Evolutionary conservation across 2,888 invertebrate species (phyloP).

Genomic region (Prosopocoilus inquinatus): DNA sequence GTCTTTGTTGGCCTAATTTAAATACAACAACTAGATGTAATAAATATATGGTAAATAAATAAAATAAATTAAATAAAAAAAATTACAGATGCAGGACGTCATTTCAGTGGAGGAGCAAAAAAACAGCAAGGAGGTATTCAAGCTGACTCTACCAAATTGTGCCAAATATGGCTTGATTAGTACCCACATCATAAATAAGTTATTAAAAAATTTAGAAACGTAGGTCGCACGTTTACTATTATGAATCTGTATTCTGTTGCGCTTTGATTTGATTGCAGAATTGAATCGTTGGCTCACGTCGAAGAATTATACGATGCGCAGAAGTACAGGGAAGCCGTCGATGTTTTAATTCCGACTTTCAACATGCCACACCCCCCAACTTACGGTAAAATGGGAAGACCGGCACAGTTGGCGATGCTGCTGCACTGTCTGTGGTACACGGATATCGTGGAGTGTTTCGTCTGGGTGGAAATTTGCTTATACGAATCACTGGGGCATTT

Average conservation of each 20-base stretch:
- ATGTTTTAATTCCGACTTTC: conserved; percentile 68
- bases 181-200: conserved; percentile 50
- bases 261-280: conserved; percentile 39
- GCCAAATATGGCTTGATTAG: conserved; percentile 54
- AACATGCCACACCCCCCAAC: conserved; percentile 46
- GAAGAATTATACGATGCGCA: conserved; percentile 65
- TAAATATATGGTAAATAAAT: too few species aligned
- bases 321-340: conserved; percentile 64
- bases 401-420: conserved; percentile 51
- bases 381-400: conserved; percentile 59
- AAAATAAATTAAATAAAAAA: too few species aligned
- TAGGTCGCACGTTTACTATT: conserved; percentile 29
- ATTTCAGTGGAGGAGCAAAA: conserved; percentile 33
- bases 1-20: too few species aligned
- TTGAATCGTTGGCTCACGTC: conserved; percentile 61
- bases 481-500: conserved; percentile 65
- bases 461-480: conserved; percentile 76
- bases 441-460: conserved; percentile 59
- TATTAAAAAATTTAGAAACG: conserved; percentile 56
- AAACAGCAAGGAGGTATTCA: conserved; percentile 37
- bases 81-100: conserved; percentile 35
- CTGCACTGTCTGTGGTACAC: conserved; percentile 53
- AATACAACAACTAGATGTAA: too few species aligned
- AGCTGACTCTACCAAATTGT: conserved; percentile 55
- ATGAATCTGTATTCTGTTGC: conserved; percentile 9